These are phyloP conservation scores for Orientallactaga sibirica DNA, from an alignment of 2,797 vertebrate species.

Conservation along the genomic window DNA sequence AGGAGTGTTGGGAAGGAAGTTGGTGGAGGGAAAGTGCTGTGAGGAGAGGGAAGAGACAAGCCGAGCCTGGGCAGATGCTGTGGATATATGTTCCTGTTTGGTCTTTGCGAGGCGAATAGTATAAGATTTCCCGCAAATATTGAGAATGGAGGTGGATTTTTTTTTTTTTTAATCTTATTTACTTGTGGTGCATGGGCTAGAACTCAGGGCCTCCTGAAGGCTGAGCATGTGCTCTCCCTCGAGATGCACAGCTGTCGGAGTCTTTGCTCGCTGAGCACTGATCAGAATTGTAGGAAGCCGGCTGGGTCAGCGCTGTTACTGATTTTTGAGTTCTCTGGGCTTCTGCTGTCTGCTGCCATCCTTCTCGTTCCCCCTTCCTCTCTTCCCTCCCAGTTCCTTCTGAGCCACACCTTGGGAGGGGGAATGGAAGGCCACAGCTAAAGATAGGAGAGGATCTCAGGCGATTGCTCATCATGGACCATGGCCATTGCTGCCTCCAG, in stretches of 20 bases:
- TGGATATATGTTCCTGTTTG: fast-evolving
- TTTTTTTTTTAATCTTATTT: not conserved
- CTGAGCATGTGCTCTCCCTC: not conserved
- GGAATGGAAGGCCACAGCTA: not conserved
- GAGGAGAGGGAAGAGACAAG: fast-evolving
- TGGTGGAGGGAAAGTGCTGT: not conserved
- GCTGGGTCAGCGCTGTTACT: not conserved
- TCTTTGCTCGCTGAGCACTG: not conserved
- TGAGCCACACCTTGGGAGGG: not conserved
- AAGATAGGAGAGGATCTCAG: not conserved
- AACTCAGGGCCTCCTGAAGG: not conserved
- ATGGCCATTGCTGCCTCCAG: not conserved
- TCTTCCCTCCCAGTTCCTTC: fast-evolving
- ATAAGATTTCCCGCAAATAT: not conserved
- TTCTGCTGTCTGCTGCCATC: not conserved
- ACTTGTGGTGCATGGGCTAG: not conserved
- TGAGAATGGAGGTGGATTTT: not conserved
- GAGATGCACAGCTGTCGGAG: not conserved
- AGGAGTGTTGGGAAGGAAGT: not conserved
- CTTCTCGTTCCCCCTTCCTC: not conserved
- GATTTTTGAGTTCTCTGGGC: not conserved
- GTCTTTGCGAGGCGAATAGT: not conserved
- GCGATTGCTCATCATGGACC: not conserved
- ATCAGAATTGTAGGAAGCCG: not conserved
- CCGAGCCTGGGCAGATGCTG: fast-evolving